Base-by-base conservation (phyloP, 53 echinoderm and acorn worm species). In the Actinopyga echinites region DNA sequence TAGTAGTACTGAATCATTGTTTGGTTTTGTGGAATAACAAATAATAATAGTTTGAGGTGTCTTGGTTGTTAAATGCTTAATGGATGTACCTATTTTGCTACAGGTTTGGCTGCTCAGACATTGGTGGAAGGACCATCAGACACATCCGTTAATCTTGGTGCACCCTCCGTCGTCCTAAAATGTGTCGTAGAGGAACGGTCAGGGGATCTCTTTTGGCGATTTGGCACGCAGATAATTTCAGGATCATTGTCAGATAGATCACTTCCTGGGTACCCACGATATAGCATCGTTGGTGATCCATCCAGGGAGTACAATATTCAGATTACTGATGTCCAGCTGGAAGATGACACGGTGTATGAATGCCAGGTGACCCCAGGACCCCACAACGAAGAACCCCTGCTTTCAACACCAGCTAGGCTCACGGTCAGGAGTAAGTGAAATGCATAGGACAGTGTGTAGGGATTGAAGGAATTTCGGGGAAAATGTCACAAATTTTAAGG, bases 221-320 rank as follows among this genome's bases (percentile, higher is more conserved):
- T 89, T 38, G 90, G 85, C 2, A 64, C 78, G 4, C 56, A 79
- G 25, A 24, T 42, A 21, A 61, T 80, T 25, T 58, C 54, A 62
- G 36, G 85, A 17, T 83, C 85, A 40, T 64, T 38, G 0, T 89
- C 83, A 33, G 82, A 89, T 17, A 59, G 62, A 8, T 17, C 59
- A 24, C 84, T 91, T 32, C 87, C 84, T 6, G 75, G 42, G 4
- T 53, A 8, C 3, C 85, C 91, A 20, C 83, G 96, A 58, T 89
- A 88, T 37, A 86, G 86, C 20, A 86, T 95, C 40, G 95, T 88
- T 6, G 96, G 96, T 23, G 89, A 96, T 36, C 63, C 83, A 1
- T 55, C 91, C 22, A 93, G 96, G 1, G 93, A 92, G 69, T 94
- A 91, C 82, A 93, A 96, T 56, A 86, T 96, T 28, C 80, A 86